A percentile compares a stretch with the other conserved stretches of the same genome.
Conservation (phyloP, 2,888 invertebrate genomes). For the Meta bourneti region DNA sequence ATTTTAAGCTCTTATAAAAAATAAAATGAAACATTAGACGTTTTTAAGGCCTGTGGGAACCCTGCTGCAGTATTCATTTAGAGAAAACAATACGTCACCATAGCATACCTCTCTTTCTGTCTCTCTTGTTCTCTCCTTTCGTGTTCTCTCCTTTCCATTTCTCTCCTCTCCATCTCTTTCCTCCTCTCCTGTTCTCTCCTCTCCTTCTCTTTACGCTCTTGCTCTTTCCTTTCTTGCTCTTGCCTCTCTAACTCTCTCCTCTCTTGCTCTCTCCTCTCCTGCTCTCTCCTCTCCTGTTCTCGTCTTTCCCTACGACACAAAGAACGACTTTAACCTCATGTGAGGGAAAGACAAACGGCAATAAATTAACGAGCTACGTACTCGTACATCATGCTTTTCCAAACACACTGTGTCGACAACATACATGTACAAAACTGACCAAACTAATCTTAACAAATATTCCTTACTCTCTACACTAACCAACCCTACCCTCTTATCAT, state of each 20-base stretch:
- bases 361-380: no score
- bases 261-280: conserved; percentile 65
- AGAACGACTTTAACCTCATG: background rate
- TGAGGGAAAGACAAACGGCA: no score
- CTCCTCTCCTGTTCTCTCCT: conserved; percentile 57
- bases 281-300: conserved; percentile 54
- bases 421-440: background rate
- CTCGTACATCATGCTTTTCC: no score
- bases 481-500: no score
- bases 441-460: no score
- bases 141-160: conserved; percentile 69
- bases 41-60: no score
- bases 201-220: conserved; percentile 60
- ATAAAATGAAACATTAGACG: no score
- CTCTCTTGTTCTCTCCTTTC: conserved; percentile 61
- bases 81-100: no score
- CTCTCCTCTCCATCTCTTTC: conserved; percentile 53
- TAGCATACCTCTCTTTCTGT: conserved; percentile 66
- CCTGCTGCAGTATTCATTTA: no score
- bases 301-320: conserved; percentile 25
- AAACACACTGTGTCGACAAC: background rate
- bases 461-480: no score
- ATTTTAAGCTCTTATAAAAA: no score
- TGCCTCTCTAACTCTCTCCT: conserved; percentile 59
- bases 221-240: conserved; percentile 69